phyloP scores from a whole-genome alignment of 2,797 vertebrate species.

The Salarias fasciatus region DNA sequence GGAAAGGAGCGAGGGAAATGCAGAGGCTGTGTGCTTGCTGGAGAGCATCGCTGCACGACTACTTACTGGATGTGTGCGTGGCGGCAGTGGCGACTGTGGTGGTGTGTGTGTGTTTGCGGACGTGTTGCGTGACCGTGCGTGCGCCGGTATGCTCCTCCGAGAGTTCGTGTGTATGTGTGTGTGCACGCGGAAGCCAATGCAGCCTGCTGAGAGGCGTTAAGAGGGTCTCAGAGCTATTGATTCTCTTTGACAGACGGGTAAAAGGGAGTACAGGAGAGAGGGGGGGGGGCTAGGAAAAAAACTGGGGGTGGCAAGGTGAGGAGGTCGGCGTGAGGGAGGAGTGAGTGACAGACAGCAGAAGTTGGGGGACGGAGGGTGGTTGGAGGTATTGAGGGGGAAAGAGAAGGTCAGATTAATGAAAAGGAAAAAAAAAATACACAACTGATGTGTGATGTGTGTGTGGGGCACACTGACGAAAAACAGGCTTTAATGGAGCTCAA shows the following conservation, averaged over 20 bases:
- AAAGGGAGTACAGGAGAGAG: background rate
- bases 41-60: slow-evolving; percentile 65
- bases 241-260: slow-evolving; percentile 68
- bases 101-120: slow-evolving; percentile 25
- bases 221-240: slow-evolving; percentile 72
- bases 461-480: no score
- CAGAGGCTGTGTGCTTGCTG: slow-evolving; percentile 46
- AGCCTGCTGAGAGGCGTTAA: slow-evolving; percentile 58
- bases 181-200: slow-evolving; percentile 30
- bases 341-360: slow-evolving; percentile 18
- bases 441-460: slow-evolving; percentile 16
- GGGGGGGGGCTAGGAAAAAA: background rate
- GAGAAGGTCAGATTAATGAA: slow-evolving; percentile 20
- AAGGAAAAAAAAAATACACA: background rate
- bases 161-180: background rate
- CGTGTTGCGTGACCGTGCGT: background rate
- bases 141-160: slow-evolving; percentile 9
- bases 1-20: slow-evolving; percentile 11
- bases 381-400: background rate
- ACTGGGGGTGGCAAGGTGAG: slow-evolving; percentile 12
- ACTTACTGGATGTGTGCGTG: slow-evolving; percentile 53
- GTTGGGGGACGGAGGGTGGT: slow-evolving; percentile 13
- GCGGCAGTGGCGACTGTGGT: slow-evolving; percentile 16
- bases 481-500: slow-evolving; percentile 23
- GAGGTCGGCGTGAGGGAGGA: slow-evolving; percentile 18